Evolutionary conservation across 1,140 invertebrate species (phyloP).

Genomic region (Patella vulgata): DNA sequence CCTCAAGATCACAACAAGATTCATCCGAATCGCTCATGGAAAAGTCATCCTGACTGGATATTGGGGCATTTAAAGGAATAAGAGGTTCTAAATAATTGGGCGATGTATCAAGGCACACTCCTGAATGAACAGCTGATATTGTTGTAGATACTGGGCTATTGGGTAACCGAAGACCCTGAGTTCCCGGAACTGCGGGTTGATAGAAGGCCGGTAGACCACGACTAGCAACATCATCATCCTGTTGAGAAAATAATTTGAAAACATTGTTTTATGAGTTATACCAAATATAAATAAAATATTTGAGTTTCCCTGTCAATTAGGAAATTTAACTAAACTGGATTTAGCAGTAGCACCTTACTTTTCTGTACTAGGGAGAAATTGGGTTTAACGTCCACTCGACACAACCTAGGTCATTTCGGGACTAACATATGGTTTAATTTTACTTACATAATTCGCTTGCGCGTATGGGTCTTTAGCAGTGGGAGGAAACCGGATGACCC

Average conservation of each 20-base stretch:
- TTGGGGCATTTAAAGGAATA: no score
- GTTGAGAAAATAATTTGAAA: background rate
- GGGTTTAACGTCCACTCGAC: background rate
- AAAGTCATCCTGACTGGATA: no score
- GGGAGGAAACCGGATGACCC: no score
- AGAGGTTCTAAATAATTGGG: no score
- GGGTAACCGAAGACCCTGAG: constrained; percentile 3
- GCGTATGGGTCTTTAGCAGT: no score
- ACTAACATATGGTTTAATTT: no score
- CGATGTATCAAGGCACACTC: no score
- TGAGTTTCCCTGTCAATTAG: background rate
- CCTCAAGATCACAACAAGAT: no score
- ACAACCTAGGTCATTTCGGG: background rate
- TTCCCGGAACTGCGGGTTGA: constrained; percentile 1
- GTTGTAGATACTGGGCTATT: no score
- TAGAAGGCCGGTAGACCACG: constrained; percentile 12
- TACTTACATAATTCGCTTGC: no score
- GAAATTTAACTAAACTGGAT: background rate
- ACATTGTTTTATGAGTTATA: background rate
- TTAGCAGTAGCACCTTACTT: background rate
- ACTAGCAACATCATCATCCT: constrained; percentile 17
- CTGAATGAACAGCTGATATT: no score
- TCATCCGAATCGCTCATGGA: no score
- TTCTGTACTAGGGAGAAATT: background rate
- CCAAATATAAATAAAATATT: background rate